Conservation (phyloP, 1,140 invertebrate genomes). For the Paraescarpia echinospica region DNA sequence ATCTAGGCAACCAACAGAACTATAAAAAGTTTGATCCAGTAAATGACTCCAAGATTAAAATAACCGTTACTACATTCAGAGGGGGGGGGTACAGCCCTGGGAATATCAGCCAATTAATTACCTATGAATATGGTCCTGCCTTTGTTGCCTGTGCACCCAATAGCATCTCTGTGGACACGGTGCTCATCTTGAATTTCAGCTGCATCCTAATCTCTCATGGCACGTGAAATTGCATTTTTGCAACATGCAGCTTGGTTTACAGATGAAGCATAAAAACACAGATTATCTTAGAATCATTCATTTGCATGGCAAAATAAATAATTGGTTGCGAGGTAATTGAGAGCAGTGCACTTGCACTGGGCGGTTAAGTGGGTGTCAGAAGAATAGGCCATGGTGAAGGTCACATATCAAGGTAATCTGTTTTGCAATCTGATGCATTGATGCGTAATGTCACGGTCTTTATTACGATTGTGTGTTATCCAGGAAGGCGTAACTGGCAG, state of each 20-base stretch:
- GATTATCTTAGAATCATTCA: not conserved
- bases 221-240: not conserved
- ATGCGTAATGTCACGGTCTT: not conserved
- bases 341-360: not conserved
- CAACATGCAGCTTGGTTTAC: not conserved
- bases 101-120: not conserved
- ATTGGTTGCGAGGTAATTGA: not conserved
- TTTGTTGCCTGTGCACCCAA: not conserved
- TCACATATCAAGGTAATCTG: not conserved
- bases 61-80: not conserved
- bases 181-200: not conserved
- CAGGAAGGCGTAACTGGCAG: not conserved
- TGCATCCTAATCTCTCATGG: not conserved
- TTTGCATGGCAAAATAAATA: not conserved
- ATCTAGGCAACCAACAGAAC: not conserved
- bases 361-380: not conserved
- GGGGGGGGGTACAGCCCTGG: not conserved
- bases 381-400: not conserved
- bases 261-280: not conserved
- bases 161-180: not conserved
- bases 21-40: not conserved
- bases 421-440: not conserved
- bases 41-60: not conserved
- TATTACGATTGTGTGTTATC: not conserved
- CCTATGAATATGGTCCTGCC: not conserved